phyloP scores from a whole-genome alignment of 1,140 invertebrate genomes.

The Ditylenchus dipsaci region DNA sequence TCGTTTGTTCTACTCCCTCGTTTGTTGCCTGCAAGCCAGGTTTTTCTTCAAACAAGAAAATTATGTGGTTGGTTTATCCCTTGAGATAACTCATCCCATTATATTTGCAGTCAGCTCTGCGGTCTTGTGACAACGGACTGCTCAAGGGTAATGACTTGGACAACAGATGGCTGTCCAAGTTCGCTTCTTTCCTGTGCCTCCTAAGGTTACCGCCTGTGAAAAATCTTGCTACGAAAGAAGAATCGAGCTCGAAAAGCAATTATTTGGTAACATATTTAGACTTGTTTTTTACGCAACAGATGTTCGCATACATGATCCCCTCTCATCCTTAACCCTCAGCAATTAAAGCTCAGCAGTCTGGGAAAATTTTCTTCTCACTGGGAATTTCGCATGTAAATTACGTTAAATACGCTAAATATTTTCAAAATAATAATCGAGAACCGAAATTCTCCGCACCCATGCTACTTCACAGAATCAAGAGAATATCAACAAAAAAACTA shows the following conservation, averaged over 20 bases:
- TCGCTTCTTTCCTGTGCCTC: constrained; percentile 29
- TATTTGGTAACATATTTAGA: too few relatives aligned
- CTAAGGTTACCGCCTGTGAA: background rate
- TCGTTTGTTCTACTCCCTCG: constrained; percentile 33
- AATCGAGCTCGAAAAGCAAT: background rate
- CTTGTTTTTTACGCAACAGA: too few relatives aligned
- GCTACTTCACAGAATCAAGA: too few relatives aligned
- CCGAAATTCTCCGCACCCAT: too few relatives aligned
- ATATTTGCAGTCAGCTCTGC: constrained; percentile 26
- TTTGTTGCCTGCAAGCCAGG: constrained; percentile 28
- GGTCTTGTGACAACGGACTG: constrained; percentile 38
- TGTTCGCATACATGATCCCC: too few relatives aligned
- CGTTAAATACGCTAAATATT: too few relatives aligned
- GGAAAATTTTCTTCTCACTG: too few relatives aligned
- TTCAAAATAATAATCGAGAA: too few relatives aligned
- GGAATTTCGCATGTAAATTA: too few relatives aligned
- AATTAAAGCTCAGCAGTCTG: too few relatives aligned
- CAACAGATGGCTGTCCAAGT: constrained; percentile 24
- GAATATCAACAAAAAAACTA: too few relatives aligned
- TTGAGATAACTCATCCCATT: background rate
- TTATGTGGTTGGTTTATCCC: constrained; percentile 14
- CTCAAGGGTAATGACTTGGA: constrained; percentile 40
- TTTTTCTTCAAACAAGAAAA: constrained; percentile 11
- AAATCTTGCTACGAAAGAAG: background rate
- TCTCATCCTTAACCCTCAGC: too few relatives aligned